Evolutionary conservation across 2,888 invertebrate genomes (phyloP).

Genomic region (Melieria picta): DNA sequence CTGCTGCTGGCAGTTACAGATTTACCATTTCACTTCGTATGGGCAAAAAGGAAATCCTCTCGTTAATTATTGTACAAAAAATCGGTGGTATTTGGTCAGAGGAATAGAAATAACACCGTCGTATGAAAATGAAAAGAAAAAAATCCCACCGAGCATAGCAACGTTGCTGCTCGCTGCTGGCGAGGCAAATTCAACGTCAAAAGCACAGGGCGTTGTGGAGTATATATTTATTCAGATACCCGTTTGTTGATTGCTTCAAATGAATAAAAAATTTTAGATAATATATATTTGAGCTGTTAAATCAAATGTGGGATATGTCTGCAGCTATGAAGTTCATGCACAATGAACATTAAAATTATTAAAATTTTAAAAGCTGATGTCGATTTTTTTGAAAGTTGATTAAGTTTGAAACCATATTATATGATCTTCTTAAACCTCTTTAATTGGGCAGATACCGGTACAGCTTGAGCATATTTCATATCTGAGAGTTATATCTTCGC

Average conservation of each 20-base stretch:
- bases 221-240: background rate
- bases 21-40: constrained; percentile 40
- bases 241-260: no score
- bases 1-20: constrained; percentile 17
- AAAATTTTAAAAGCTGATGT: no score
- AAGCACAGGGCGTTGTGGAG: background rate
- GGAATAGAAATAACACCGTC: constrained; percentile 32
- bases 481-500: no score
- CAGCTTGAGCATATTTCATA: no score
- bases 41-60: constrained; percentile 23
- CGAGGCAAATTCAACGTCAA: background rate
- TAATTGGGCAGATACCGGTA: no score
- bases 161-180: background rate
- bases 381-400: no score
- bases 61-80: constrained; percentile 14
- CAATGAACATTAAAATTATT: no score
- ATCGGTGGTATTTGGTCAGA: constrained; percentile 33
- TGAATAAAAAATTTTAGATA: background rate
- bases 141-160: constrained; percentile 5
- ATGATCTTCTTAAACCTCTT: no score
- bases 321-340: no score
- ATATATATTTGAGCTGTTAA: no score
- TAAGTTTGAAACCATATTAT: no score
- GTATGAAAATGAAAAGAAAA: constrained; percentile 26
- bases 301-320: no score